Base-by-base conservation (phyloP, 2,888 invertebrate species). In the Vannuccia rotundouncinata region DNA sequence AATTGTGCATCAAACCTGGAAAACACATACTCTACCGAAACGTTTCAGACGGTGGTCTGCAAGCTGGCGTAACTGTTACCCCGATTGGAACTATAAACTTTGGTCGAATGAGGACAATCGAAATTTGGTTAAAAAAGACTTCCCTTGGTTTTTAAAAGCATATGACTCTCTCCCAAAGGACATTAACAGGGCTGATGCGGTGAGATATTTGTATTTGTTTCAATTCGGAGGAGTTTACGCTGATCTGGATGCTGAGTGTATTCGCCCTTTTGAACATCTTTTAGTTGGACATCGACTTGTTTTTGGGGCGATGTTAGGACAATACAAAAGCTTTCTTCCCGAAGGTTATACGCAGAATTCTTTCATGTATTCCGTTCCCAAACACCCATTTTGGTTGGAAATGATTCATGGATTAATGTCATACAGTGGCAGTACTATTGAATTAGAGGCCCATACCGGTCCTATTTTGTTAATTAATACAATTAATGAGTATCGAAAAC, bases 1-100 rank as follows among this genome's bases (percentile, higher is more conserved):
- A n/a, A n/a, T n/a, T n/a, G n/a, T n/a, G n/a, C 78, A 78, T 74
- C 78, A 78, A n/a, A 25, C 77, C 66, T 78, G 78, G 78, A 45
- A 28, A 74, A 78, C 17, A n/a, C 25, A 59, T 2, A 10, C 1
- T 22, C 77, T 78, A 17, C 78, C 78, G 13, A n/a, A 77, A 5
- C 25, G 29, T 13, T 78, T 78, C 25, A 74, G 27, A 22, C 25
- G n/a, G 22, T 78, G 78, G 78, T 78, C 78, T 2, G 0, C 2
- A 5, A 2, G 1, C 0, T 78, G 59, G 66, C 0, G 17, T 28
- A 1, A 0, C n/a, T 78, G 78, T 10, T 78, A 77, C 10, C 78
- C 78, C 0, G 78, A 78, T 45, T 78, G 59, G 59, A 1, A 45
- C 1, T 74, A 74, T 28, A 59, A 17, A 0, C 1, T 78, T 0